Base-by-base conservation (phyloP, 2,888 invertebrate genomes). In the Ennomos erosarius region DNA sequence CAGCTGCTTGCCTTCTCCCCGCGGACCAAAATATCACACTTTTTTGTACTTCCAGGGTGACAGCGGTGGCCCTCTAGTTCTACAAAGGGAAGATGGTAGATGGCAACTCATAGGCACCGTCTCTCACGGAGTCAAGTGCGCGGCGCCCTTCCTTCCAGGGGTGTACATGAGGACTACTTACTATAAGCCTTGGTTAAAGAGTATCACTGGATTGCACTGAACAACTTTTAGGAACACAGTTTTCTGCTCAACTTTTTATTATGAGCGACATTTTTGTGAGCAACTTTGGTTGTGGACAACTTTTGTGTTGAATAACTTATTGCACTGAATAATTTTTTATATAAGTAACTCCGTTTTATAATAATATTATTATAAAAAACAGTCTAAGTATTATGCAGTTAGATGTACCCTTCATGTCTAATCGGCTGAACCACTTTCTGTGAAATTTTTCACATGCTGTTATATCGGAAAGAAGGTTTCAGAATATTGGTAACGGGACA, bases 41-140 rank as follows among this genome's bases (percentile, higher is more conserved):
- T 26, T 26, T 5, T 26, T 26, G 3, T 26, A 9, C 62, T 86
- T 84, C 0, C 87, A 98, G 98, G 98, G 98, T 63, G 98, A 98
- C 93, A 97, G 97, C 67, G 98, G 98, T 0, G 98, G 98, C 9
- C 98, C 98, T 0, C 83, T 98, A 64, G 97, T 98, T 51, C 90
- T 98, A 9, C 96, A 96, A 76, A 93, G 97, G 50, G 94, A 95
- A 0, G 97, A 97, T 73, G 98, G 98, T 0, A 94, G 96, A 63
- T 98, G 97, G 95, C 95, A 97, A 66, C 90, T 98, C 6, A 97
- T 97, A 0, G 98, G 98, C 8, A 98, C 98, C 0, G 98, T 98
- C 0, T 98, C 98, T 8, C 98, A 98, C 75, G 98, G 98, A n/a
- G 98, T 98, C 72, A 97, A 98, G 79, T 98, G 98, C 76, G 98